Base-by-base conservation (phyloP, 1,140 invertebrate genomes). In the Procambarus virginalis region DNA sequence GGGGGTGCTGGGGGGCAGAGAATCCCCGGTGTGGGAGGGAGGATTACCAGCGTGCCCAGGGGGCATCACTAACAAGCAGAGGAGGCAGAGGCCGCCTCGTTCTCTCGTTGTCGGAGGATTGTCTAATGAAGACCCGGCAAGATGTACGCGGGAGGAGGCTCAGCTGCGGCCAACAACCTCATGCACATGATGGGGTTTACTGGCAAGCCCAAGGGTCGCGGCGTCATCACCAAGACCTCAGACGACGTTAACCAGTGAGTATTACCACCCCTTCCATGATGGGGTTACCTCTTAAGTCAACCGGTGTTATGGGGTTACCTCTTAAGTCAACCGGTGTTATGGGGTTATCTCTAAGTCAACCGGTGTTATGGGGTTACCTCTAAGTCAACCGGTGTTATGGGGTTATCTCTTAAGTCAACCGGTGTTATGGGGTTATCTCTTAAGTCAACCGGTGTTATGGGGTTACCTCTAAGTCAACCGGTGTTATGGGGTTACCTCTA, bases 101-200 rank as follows among this genome's bases (percentile, higher is more conserved):
- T 79, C 73, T 89, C 60, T 84, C 79, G 75, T 84, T 22, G 75
- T 78, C 48, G 58, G 86, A 60, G 48, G 58, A 68, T 79, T 85
- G 80, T 92, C 91, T 92, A 83, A 92, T 92, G 91, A 89, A 87
- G 82, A 64, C 87, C 91, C 87, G 77, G 51, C 91, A 90, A 89
- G 83, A 92, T 92, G 91, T 91, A 92, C 58, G 60, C 60, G 60
- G 91, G 91, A 46, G 91, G 91, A 64, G 91, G 91, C 64, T 92
- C 91, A 73, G 91, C 91, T 80, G 91, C 91, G 85, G 91, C 91
- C 91, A 92, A 92, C 91, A 92, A 92, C 91, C 91, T 92, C 86
- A 92, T 92, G 91, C 91, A 86, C 86, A 92, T 92, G 91, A 92
- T 92, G 91, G 91, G 91, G 78, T 92, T 92, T 75, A 87, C 82